Evolutionary conservation across 2,797 vertebrate species (phyloP), one percentile per base, ranked within the genome.

Genomic region (Arremon brunneinucha): DNA sequence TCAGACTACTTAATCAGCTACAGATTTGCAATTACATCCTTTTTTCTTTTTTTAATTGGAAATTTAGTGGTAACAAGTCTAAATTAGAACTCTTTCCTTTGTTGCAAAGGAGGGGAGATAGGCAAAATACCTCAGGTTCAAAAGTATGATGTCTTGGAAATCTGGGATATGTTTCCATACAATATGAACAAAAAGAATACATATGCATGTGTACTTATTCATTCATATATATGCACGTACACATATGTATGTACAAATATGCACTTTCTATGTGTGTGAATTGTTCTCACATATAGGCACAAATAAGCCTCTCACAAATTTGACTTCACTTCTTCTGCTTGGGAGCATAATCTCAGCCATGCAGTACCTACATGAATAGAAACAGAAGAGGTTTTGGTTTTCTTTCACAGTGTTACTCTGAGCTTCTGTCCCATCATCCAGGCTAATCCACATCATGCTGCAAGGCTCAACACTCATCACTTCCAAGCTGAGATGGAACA

Each of bases 171-270:
- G 12, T 3, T 1, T 34, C 21, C 14, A 47, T 27, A 49, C 1
- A 8, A 46, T 8, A 69, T 3, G 11, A 79, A 89, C 8, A 47
- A 82, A 79, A 81, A 80, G 23, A 52, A 70, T 14, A 26, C 3
- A 49, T 12, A 49, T 3, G 28, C 3, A 14, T 12, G 2, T 35
- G 17, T 16, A 71, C 14, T 22, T 22, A 60, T 19, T 37, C n/a
- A 23, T 49, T 62, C 23, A 21, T 32, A 44, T 12, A 6, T 12
- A 44, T 6, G 8, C 8, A 37, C 6, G 5, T 34, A 13, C 11
- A 59, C 16, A 18, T 14, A 46, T 3, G 6, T 32, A 27, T 4
- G 8, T 9, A 30, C 11, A 46, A 0, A 0, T 19, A 20, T 6
- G 8, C 17, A 56, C 22, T 24, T 14, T 1, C 6, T 8, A 41